phyloP scores from a whole-genome alignment of 2,888 invertebrate species.

The Alloscopus bannaensis region DNA sequence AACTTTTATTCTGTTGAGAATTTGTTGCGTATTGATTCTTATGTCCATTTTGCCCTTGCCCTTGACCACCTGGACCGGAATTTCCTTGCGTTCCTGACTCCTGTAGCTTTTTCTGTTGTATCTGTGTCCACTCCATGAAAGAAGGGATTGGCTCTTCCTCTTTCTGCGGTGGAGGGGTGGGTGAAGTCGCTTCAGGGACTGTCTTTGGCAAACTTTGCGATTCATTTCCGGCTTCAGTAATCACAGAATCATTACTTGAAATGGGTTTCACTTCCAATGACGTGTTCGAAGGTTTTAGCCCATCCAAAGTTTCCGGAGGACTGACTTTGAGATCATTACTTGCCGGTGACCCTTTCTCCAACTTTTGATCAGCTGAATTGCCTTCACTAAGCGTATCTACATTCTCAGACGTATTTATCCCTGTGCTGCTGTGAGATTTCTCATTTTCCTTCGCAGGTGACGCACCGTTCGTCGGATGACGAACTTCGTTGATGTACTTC shows the following conservation, averaged over 20 bases:
- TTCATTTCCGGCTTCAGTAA: not conserved
- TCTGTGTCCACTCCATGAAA: slow-evolving; percentile 73
- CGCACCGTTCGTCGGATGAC: not conserved
- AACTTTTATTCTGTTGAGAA: slow-evolving; percentile 57
- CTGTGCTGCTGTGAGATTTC: slow-evolving; percentile 2
- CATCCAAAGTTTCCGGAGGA: not conserved
- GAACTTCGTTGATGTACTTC: not conserved
- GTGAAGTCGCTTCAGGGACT: not conserved
- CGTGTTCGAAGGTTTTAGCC: not conserved
- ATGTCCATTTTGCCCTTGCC: slow-evolving; percentile 48
- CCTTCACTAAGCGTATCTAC: not conserved
- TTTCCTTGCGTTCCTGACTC: slow-evolving; percentile 49
- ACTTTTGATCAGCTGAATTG: not conserved
- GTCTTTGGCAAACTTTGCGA: slow-evolving; percentile 3
- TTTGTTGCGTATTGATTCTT: slow-evolving; percentile 29
- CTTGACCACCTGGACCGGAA: slow-evolving; percentile 14
- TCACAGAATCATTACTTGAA: not conserved
- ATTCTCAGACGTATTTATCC: no score
- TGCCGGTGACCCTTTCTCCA: not conserved
- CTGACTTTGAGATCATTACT: not conserved
- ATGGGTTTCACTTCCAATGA: no score
- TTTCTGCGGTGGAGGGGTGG: slow-evolving; percentile 34
- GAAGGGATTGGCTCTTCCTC: slow-evolving; percentile 72
- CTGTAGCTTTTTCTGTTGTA: slow-evolving; percentile 67
- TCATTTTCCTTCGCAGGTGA: not conserved